Evolutionary conservation across 2,113 vertebrate species (phyloP).

Genomic region (Takifugu bimaculatus): DNA sequence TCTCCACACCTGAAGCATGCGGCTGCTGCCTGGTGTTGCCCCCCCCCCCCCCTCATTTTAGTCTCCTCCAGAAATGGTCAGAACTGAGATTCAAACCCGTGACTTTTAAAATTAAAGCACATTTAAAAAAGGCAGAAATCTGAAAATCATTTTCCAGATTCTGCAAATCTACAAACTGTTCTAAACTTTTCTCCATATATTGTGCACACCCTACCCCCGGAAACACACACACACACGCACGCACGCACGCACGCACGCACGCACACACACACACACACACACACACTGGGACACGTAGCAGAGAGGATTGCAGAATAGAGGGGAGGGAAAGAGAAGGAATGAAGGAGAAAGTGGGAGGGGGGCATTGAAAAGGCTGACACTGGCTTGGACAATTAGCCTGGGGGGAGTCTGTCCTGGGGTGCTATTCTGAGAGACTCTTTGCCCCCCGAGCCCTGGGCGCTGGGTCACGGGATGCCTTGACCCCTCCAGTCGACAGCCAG

Average conservation of each 20-base stretch:
- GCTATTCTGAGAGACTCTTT: slow-evolving; percentile 72
- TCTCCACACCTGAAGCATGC: slow-evolving; percentile 17
- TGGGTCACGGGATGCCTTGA: slow-evolving; percentile 79
- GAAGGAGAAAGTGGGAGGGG: slow-evolving; percentile 49
- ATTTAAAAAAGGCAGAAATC: too few relatives aligned
- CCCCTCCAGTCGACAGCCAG: slow-evolving; percentile 77
- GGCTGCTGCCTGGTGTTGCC: too few relatives aligned
- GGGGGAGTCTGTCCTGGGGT: slow-evolving; percentile 70
- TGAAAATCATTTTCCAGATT: too few relatives aligned
- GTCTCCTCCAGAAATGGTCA: too few relatives aligned
- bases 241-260: too few relatives aligned
- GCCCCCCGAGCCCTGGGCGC: slow-evolving; percentile 66
- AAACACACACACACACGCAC: too few relatives aligned
- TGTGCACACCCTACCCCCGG: too few relatives aligned
- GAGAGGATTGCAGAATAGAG: slow-evolving; percentile 37
- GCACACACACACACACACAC: too few relatives aligned
- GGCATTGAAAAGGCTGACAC: slow-evolving; percentile 76
- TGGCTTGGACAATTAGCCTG: slow-evolving; percentile 77
- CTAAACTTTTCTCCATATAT: too few relatives aligned
- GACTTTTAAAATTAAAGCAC: too few relatives aligned
- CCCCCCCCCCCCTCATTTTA: background rate
- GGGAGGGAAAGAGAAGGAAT: slow-evolving; percentile 49
- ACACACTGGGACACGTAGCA: background rate
- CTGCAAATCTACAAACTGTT: too few relatives aligned
- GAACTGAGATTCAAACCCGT: too few relatives aligned